A percentile compares a stretch with the other conserved stretches of the same genome.
phyloP scores from a whole-genome alignment of 2,797 vertebrate species.

The Monodelphis domestica region DNA sequence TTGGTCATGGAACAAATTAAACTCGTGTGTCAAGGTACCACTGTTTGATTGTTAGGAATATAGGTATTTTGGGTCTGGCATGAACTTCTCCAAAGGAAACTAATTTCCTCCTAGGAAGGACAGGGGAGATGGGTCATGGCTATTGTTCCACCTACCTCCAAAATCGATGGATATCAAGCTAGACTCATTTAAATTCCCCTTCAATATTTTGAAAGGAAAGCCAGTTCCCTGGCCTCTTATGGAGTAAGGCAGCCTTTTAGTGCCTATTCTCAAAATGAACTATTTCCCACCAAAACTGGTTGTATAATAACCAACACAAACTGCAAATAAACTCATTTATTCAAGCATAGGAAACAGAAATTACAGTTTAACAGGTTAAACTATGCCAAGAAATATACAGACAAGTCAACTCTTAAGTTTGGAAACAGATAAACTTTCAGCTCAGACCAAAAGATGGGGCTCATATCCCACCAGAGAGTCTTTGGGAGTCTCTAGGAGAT shows the following conservation, averaged over 20 bases:
- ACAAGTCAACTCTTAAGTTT: background rate
- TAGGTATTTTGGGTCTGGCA: background rate
- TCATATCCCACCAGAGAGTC: background rate
- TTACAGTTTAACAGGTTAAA: background rate
- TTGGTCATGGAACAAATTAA: no score
- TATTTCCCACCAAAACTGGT: background rate
- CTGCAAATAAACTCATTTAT: background rate
- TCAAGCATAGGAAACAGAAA: background rate
- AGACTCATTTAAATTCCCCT: background rate
- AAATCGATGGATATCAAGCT: background rate
- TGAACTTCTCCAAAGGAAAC: background rate
- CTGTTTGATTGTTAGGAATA: background rate
- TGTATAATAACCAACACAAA: background rate
- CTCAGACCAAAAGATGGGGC: background rate
- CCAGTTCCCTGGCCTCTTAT: background rate
- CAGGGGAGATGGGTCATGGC: background rate
- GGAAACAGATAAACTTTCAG: background rate
- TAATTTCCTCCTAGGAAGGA: background rate
- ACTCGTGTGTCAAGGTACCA: no score
- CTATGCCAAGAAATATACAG: background rate
- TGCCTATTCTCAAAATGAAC: background rate
- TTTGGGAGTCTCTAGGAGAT: background rate
- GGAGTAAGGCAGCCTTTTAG: background rate
- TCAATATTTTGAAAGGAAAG: background rate
- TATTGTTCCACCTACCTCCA: background rate